Percentiles rank a stretch among this genome's conserved stretches.
phyloP scores from a whole-genome alignment of 2,113 vertebrate species.

The Trogon melanurus region DNA sequence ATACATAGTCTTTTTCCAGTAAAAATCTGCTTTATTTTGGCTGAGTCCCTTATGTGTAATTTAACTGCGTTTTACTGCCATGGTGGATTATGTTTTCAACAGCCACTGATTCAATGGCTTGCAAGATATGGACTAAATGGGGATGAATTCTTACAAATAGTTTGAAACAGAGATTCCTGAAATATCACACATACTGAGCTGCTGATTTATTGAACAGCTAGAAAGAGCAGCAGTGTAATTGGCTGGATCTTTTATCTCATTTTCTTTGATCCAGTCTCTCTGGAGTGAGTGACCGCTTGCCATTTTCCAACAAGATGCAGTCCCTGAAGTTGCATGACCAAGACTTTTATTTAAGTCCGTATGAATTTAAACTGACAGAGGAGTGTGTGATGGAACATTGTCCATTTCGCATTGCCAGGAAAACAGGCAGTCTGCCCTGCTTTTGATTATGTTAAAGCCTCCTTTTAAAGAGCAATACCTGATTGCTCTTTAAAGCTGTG shows the following conservation, averaged over 20 bases:
- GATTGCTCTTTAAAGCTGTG: background rate
- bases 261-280: background rate
- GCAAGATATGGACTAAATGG: background rate
- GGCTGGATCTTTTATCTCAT: background rate
- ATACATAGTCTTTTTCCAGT: background rate
- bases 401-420: background rate
- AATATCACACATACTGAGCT: fast-evolving
- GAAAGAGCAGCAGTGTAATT: background rate
- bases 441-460: background rate
- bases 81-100: background rate
- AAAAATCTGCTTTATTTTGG: background rate
- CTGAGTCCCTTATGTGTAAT: no score
- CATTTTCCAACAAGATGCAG: background rate
- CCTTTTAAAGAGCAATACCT: background rate
- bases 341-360: background rate
- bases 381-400: fast-evolving
- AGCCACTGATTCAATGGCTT: background rate
- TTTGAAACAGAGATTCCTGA: background rate
- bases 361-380: background rate
- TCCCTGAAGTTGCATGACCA: background rate
- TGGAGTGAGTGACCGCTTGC: background rate
- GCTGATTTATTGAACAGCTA: background rate
- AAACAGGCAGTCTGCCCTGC: background rate
- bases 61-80: background rate
- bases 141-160: background rate